Percentiles rank a stretch among this genome's conserved stretches.
Conservation (phyloP, 2,113 vertebrate species). For the Oostethus manadensis region DNA sequence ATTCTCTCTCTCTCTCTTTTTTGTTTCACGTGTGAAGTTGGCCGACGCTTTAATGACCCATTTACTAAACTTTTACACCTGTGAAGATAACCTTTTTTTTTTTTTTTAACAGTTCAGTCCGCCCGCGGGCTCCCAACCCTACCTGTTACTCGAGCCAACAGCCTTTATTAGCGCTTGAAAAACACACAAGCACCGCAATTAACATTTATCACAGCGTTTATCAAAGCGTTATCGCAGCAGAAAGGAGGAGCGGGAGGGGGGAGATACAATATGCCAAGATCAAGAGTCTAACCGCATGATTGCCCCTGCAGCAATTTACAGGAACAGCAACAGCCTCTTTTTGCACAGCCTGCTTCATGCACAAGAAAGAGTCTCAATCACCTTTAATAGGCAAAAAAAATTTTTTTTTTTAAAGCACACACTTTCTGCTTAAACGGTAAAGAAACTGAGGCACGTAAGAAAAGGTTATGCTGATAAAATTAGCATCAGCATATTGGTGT, state of each 20-base stretch:
- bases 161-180: slow-evolving; percentile 56
- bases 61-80: slow-evolving; percentile 72
- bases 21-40: slow-evolving; percentile 59
- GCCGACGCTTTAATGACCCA: slow-evolving; percentile 63
- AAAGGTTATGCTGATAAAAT: background rate
- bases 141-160: slow-evolving; percentile 47
- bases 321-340: background rate
- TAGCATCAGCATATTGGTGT: background rate
- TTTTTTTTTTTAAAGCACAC: background rate
- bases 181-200: slow-evolving; percentile 51
- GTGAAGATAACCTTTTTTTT: slow-evolving; percentile 61
- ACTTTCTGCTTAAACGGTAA: background rate
- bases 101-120: slow-evolving; percentile 39
- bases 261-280: slow-evolving; percentile 33
- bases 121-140: slow-evolving; percentile 37
- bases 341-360: background rate
- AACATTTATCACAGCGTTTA: slow-evolving; percentile 59
- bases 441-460: too few relatives aligned
- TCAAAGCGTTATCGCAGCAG: slow-evolving; percentile 43
- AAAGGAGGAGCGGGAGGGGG: slow-evolving; percentile 11
- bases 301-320: slow-evolving; percentile 30
- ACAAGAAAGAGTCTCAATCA: background rate
- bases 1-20: slow-evolving; percentile 31
- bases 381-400: background rate
- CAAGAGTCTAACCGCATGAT: slow-evolving; percentile 35